Conservation (phyloP, 23 tunicate genomes). For the Trididemnum miniatum region DNA sequence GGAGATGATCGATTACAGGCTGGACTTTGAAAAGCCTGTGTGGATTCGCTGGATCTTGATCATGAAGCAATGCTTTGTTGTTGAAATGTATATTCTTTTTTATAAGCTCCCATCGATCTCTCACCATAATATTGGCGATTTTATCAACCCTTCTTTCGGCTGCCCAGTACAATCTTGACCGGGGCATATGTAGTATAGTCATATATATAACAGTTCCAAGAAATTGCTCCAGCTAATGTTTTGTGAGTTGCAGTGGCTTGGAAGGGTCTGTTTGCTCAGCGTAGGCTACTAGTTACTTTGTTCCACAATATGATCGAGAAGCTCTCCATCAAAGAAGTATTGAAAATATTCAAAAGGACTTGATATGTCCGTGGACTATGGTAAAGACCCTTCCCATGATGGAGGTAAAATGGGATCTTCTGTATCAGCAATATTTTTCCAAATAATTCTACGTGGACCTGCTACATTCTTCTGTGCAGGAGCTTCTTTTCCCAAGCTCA, state of each 20-base stretch:
- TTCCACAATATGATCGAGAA: too few species aligned
- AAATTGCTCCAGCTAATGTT: conserved; percentile 2
- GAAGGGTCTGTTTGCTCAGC: conserved; percentile 4
- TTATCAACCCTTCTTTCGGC: too few species aligned
- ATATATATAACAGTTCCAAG: neutral
- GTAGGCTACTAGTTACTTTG: too few species aligned
- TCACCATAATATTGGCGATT: neutral
- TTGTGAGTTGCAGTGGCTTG: conserved; percentile 1
- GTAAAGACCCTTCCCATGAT: too few species aligned
- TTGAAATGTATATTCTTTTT: neutral
- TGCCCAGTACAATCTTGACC: conserved; percentile 10
- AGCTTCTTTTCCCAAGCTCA: too few species aligned
- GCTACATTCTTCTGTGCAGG: too few species aligned
- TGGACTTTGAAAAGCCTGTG: conserved; percentile 12
- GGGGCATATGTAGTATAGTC: neutral
- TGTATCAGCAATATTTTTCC: too few species aligned
- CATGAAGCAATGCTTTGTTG: neutral
- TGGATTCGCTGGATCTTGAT: neutral
- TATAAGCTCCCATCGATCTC: neutral
- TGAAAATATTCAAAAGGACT: too few species aligned
- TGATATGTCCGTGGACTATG: too few species aligned
- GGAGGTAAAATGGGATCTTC: too few species aligned
- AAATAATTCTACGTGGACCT: too few species aligned
- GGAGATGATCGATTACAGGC: conserved; percentile 4
- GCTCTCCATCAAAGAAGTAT: too few species aligned